phyloP scores from a whole-genome alignment of 1,140 invertebrate species.

The Diuraphis noxia region DNA sequence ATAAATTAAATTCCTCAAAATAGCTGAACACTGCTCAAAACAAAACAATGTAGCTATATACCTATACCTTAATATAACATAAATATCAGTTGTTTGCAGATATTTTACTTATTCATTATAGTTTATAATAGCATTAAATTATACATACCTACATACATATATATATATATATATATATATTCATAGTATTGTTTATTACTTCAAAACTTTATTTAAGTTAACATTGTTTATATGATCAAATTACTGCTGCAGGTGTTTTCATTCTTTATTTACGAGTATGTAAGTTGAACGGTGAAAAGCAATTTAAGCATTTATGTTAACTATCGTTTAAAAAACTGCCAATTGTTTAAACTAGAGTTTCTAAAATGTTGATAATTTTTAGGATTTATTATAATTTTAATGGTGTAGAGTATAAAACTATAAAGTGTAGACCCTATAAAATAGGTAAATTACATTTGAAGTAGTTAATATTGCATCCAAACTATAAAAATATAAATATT shows the following conservation, averaged over 20 bases:
- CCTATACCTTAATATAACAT: no score
- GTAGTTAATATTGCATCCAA: background rate
- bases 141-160: no score
- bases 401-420: background rate
- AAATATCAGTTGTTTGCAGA: background rate
- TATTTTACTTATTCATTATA: background rate
- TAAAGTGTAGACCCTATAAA: background rate
- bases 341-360: conserved; percentile 30
- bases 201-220: background rate
- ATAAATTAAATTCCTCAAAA: background rate
- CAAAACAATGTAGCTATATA: background rate
- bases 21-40: background rate
- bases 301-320: background rate
- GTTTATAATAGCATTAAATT: background rate
- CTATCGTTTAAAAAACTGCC: background rate
- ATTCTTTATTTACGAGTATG: background rate
- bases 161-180: no score
- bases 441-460: background rate
- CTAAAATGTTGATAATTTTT: background rate
- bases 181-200: background rate
- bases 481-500: background rate
- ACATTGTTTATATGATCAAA: background rate
- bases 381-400: no score
- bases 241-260: background rate
- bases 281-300: background rate